These are phyloP conservation scores for Quiscalus mexicanus DNA, from an alignment of 2,113 vertebrate species.

Conservation along the genomic window DNA sequence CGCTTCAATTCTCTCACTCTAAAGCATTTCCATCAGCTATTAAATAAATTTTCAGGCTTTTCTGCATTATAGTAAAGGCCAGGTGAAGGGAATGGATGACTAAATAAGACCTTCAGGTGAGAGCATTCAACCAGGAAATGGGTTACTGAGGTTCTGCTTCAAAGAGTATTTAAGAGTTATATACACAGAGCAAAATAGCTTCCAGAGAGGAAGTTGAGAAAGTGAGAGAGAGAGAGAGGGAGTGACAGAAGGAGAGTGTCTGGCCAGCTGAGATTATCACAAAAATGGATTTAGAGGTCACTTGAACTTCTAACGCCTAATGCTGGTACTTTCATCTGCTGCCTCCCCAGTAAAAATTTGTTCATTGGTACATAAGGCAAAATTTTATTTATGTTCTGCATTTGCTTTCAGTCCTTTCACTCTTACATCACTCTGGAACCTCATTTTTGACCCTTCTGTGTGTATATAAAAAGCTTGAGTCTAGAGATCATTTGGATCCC, in stretches of 20 bases:
- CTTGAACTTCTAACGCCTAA: background rate
- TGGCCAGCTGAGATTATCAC: background rate
- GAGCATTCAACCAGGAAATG: conserved; percentile 46
- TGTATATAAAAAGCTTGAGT: background rate
- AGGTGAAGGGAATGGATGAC: background rate
- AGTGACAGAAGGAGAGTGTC: background rate
- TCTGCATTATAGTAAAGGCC: background rate
- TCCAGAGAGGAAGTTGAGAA: background rate
- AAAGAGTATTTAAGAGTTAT: conserved; percentile 26
- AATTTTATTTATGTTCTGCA: conserved; percentile 5
- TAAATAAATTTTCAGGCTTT: background rate
- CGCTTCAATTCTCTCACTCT: background rate
- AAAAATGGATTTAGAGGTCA: conserved; percentile 5
- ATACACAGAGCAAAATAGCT: background rate
- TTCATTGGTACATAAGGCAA: background rate
- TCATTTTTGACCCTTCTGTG: background rate
- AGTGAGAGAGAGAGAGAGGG: background rate
- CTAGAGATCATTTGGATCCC: conserved; percentile 16
- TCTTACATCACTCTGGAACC: background rate
- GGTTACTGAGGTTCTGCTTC: conserved; percentile 42
- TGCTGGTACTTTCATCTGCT: background rate
- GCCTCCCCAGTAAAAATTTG: background rate
- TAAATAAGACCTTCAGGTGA: conserved; percentile 25
- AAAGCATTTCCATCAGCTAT: background rate
- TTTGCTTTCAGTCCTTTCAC: background rate